These are phyloP conservation scores for Agonopterix heracliana DNA, from an alignment of 2,888 invertebrate species.

Conservation along the genomic window DNA sequence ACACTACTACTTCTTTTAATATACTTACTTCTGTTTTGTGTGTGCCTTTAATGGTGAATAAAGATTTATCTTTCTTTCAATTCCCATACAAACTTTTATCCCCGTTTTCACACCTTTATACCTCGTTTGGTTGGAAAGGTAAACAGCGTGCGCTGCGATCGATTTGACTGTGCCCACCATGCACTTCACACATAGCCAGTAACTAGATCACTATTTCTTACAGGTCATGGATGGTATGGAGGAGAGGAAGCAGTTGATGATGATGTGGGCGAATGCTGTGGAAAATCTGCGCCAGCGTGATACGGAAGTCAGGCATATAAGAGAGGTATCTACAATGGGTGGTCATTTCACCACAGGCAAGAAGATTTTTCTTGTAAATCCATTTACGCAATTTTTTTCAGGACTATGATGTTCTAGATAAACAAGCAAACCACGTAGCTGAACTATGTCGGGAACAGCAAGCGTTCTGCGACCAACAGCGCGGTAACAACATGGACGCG, in stretches of 20 bases:
- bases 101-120: too few relatives aligned
- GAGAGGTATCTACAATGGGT: conserved; percentile 45
- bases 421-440: conserved; percentile 58
- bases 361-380: too few relatives aligned
- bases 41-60: too few relatives aligned
- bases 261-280: conserved; percentile 84
- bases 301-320: conserved; percentile 75
- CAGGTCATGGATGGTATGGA: conserved; percentile 76
- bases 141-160: too few relatives aligned
- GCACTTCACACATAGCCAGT: too few relatives aligned
- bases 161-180: too few relatives aligned
- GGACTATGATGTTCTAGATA: conserved; percentile 71
- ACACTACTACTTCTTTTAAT: too few relatives aligned
- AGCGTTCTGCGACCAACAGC: conserved; percentile 76
- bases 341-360: background rate
- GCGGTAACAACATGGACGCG: conserved; percentile 73
- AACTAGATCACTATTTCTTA: background rate
- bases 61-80: too few relatives aligned
- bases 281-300: conserved; percentile 82
- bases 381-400: conserved; percentile 18
- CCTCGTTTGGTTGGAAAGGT: too few relatives aligned
- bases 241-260: conserved; percentile 81
- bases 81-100: too few relatives aligned
- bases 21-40: too few relatives aligned
- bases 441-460: conserved; percentile 77